A percentile compares a stretch with the other conserved stretches of the same genome.
Conservation (phyloP, 2,888 invertebrate genomes). For the Tachystola acroxantha region DNA sequence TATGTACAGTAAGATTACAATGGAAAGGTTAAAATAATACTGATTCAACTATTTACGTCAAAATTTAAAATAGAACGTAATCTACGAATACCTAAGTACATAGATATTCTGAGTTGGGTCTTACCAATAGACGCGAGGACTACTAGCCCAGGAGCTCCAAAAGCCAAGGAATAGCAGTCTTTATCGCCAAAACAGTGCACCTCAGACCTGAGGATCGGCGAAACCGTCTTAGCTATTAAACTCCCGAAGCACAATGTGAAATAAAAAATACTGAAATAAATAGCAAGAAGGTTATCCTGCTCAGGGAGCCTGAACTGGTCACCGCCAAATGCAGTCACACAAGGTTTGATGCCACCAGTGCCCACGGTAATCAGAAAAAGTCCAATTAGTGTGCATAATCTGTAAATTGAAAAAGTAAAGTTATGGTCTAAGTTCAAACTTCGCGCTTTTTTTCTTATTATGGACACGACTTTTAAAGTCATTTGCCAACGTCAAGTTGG, state of each 20-base stretch:
- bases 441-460: no score
- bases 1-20: no score
- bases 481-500: no score
- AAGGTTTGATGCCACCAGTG: conserved; percentile 91
- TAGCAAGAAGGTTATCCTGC: conserved; percentile 80
- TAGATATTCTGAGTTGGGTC: no score
- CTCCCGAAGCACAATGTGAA: conserved; percentile 83
- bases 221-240: conserved; percentile 84
- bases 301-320: conserved; percentile 84
- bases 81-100: no score
- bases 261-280: conserved; percentile 88
- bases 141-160: conserved; percentile 86
- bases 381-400: conserved; percentile 81
- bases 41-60: no score
- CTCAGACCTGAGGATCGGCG: conserved; percentile 84
- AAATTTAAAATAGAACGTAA: no score
- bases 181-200: conserved; percentile 81
- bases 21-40: no score
- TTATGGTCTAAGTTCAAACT: no score
- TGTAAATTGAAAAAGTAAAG: no score
- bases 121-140: conserved; percentile 84
- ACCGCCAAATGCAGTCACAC: conserved; percentile 89
- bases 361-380: conserved; percentile 84
- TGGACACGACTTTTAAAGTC: no score
- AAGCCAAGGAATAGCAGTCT: conserved; percentile 84